Evolutionary conservation across 2,113 vertebrate species (phyloP).

Genomic region (Ammodytes dubius): DNA sequence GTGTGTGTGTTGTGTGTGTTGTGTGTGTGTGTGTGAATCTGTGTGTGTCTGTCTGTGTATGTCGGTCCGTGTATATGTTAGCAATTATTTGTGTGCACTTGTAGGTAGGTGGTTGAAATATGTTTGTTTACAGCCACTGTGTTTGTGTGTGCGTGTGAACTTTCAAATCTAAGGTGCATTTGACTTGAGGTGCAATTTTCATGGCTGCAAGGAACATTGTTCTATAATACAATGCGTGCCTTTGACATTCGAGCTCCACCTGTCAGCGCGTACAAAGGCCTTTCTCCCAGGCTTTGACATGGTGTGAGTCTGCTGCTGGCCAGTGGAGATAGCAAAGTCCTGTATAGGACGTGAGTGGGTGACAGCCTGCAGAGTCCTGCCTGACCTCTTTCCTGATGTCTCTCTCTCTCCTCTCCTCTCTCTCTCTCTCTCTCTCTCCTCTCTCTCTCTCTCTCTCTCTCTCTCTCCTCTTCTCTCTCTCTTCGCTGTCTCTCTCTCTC

Average conservation of each 20-base stretch:
- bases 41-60: conserved; percentile 17
- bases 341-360: conserved; percentile 52
- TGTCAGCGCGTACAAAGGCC: conserved; percentile 68
- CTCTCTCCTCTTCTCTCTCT: background rate
- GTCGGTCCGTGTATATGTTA: background rate
- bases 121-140: conserved; percentile 25
- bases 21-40: conserved; percentile 6
- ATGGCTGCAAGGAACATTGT: conserved; percentile 62
- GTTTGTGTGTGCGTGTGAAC: conserved; percentile 6
- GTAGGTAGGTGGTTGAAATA: conserved; percentile 32
- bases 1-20: conserved; percentile 12
- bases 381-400: conserved; percentile 47
- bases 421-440: no score
- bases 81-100: conserved; percentile 48
- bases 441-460: no score
- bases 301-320: conserved; percentile 55
- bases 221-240: conserved; percentile 54
- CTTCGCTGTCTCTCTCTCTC: no score
- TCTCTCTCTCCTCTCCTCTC: conserved; percentile 10
- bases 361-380: conserved; percentile 48
- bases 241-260: conserved; percentile 72
- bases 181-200: conserved; percentile 51
- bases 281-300: conserved; percentile 54
- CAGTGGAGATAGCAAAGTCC: conserved; percentile 62
- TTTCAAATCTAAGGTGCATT: conserved; percentile 66